Evolutionary conservation across 2,113 vertebrate species (phyloP).

Genomic region (Ailurus styani): DNA sequence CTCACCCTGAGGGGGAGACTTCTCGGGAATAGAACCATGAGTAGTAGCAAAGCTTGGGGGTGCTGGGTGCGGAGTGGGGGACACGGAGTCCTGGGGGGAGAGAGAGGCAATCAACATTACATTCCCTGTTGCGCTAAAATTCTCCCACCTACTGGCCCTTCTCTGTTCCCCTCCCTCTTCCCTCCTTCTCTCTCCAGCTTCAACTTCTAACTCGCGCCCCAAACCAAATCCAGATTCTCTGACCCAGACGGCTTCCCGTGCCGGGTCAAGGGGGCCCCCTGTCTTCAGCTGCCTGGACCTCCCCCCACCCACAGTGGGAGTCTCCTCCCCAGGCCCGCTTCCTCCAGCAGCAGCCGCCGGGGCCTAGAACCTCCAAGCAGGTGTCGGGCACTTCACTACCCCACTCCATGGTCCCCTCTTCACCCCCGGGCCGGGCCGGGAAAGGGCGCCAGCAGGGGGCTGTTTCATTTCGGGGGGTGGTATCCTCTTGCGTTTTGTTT

Average conservation of each 20-base stretch:
- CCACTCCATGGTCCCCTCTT: accelerated
- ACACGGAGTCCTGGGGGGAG: not conserved
- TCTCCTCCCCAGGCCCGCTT: not conserved
- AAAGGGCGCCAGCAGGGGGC: not conserved
- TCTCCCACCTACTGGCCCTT: accelerated
- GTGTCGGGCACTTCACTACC: too few species aligned
- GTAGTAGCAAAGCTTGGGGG: not conserved
- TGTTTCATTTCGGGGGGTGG: not conserved
- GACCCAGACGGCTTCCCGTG: not conserved
- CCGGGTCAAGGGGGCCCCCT: too few species aligned
- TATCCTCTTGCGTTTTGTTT: not conserved
- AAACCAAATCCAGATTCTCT: not conserved
- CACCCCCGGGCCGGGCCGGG: too few species aligned
- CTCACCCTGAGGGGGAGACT: too few species aligned
- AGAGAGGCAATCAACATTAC: too few species aligned
- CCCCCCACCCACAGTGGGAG: accelerated
- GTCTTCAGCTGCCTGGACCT: not conserved
- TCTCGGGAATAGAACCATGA: not conserved
- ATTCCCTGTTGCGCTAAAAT: accelerated
- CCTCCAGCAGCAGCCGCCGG: not conserved
- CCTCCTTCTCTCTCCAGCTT: not conserved
- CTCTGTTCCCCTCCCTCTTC: not conserved
- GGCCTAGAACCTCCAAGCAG: too few species aligned
- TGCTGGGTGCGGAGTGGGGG: accelerated
- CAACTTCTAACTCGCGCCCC: not conserved